Conservation (phyloP, 2,113 vertebrate species). For the Hemiscyllium ocellatum region DNA sequence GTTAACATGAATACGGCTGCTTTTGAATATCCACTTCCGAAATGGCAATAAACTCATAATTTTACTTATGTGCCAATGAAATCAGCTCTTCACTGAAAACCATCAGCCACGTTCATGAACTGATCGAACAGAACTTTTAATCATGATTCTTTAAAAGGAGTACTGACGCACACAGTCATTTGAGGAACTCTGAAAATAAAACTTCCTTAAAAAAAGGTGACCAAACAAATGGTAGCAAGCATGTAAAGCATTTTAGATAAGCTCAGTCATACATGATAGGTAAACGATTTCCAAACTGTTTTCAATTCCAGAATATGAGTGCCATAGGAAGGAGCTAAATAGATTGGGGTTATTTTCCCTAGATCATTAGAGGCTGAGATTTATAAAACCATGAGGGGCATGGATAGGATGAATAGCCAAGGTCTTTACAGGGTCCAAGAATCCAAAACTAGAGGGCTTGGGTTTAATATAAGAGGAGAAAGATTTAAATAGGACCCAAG, state of each 20-base stretch:
- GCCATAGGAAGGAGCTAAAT: too few relatives aligned
- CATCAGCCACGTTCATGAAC: background rate
- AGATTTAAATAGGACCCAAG: too few relatives aligned
- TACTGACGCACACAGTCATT: background rate
- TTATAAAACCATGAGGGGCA: too few relatives aligned
- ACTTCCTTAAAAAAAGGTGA: background rate
- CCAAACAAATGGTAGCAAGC: background rate
- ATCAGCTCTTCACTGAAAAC: background rate
- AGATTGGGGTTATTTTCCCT: too few relatives aligned
- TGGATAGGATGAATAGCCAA: too few relatives aligned
- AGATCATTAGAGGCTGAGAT: too few relatives aligned
- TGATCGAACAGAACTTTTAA: background rate
- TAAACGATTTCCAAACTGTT: background rate
- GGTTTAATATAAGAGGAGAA: too few relatives aligned
- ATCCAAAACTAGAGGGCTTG: too few relatives aligned
- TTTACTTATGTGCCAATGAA: background rate
- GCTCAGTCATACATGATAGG: background rate
- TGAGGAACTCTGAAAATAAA: slow-evolving; percentile 15
- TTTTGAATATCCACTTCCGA: background rate
- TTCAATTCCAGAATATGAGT: background rate
- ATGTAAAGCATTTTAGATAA: background rate
- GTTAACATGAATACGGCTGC: background rate
- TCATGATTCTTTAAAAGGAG: background rate
- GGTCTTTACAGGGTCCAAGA: too few relatives aligned
- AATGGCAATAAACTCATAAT: background rate